Evolutionary conservation across 23 tunicate genomes (phyloP).

Genomic region (Styela plicata): DNA sequence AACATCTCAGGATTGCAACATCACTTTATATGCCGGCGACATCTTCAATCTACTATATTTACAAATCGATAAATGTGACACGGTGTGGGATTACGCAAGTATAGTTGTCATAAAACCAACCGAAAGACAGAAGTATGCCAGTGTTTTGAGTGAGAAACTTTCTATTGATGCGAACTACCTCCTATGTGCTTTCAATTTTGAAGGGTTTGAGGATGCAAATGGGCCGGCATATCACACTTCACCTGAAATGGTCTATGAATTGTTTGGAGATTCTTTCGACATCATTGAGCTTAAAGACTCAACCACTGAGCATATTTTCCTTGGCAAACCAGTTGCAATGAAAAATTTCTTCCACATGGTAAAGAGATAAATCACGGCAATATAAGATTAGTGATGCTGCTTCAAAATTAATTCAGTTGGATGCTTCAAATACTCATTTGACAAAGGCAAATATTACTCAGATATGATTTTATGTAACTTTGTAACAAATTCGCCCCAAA

Average conservation of each 20-base stretch:
- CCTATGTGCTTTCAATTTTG: neutral
- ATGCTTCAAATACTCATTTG: too few species aligned
- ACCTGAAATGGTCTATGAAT: neutral
- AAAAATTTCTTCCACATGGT: neutral
- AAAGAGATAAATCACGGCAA: too few species aligned
- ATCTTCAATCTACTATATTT: neutral
- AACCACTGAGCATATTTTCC: neutral
- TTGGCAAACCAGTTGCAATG: neutral
- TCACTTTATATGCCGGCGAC: neutral
- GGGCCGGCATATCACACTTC: neutral
- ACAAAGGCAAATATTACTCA: too few species aligned
- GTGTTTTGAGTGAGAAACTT: neutral
- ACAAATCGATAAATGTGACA: neutral
- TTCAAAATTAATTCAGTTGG: too few species aligned
- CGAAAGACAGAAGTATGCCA: neutral
- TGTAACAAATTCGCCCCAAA: too few species aligned
- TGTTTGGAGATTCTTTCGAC: neutral
- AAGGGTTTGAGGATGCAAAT: neutral
- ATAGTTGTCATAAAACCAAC: neutral
- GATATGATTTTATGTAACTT: too few species aligned
- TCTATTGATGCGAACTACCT: neutral
- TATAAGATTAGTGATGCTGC: too few species aligned
- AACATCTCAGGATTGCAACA: neutral
- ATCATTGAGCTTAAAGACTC: neutral
- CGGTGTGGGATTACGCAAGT: neutral